A percentile compares a stretch with the other conserved stretches of the same genome.
These are phyloP conservation scores for Zophobas morio DNA, from an alignment of 1,140 invertebrate genomes.

Conservation along the genomic window DNA sequence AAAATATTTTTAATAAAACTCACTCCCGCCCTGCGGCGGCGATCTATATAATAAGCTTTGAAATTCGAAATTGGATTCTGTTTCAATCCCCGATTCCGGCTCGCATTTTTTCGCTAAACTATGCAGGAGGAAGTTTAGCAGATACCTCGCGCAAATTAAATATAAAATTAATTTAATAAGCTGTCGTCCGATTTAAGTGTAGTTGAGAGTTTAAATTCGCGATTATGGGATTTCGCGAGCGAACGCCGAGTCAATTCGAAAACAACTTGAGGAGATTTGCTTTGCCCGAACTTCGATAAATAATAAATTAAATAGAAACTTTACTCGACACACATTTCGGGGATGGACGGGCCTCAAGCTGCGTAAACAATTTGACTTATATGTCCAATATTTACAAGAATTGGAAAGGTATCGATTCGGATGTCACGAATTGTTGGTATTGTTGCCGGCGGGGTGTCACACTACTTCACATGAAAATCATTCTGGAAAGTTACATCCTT, in stretches of 20 bases:
- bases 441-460: not conserved
- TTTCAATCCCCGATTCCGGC: not conserved
- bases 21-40: not conserved
- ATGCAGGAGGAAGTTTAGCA: too few relatives aligned
- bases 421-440: not conserved
- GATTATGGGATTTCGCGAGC: not conserved
- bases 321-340: constrained; percentile 1
- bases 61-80: constrained; percentile 17
- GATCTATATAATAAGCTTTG: constrained; percentile 3
- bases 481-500: constrained; percentile 6
- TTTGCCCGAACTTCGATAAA: constrained; percentile 5
- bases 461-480: constrained; percentile 7
- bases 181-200: not conserved
- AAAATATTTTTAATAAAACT: constrained; percentile 36
- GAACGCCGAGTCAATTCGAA: constrained; percentile 6
- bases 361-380: constrained; percentile 15
- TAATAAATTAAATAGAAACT: constrained; percentile 32
- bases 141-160: too few relatives aligned
- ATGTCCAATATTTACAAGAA: constrained; percentile 1
- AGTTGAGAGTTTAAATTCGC: constrained; percentile 19
- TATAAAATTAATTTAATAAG: constrained; percentile 1
- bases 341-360: not conserved
- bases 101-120: too few relatives aligned
- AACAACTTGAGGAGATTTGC: constrained; percentile 24
- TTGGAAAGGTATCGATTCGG: constrained; percentile 4